Conservation (phyloP, 1,140 invertebrate species). For the Zaprionus nigranus region DNA sequence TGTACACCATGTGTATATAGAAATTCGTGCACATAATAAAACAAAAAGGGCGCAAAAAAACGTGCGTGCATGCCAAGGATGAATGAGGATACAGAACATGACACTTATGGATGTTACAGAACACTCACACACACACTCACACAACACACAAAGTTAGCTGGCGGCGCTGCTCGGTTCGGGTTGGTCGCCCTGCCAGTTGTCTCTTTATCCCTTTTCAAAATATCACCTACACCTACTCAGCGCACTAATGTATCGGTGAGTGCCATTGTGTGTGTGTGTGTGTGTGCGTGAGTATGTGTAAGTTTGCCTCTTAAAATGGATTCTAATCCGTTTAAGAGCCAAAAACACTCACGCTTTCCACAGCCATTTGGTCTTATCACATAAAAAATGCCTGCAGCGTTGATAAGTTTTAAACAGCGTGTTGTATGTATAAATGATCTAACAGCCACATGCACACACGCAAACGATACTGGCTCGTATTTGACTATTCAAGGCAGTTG, state of each 20-base stretch:
- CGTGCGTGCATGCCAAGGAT: conserved; percentile 83
- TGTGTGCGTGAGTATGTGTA: conserved; percentile 12
- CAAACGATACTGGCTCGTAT: too few relatives aligned
- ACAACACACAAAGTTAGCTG: conserved; percentile 11
- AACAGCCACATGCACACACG: background rate
- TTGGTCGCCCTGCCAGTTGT: conserved; percentile 19
- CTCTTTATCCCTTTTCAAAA: conserved; percentile 59
- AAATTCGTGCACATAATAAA: conserved; percentile 83
- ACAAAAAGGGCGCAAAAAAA: conserved; percentile 82
- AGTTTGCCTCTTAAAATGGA: conserved; percentile 50
- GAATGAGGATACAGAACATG: conserved; percentile 83
- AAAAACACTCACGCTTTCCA: conserved; percentile 61
- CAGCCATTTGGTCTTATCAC: conserved; percentile 67
- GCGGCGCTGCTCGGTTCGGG: conserved; percentile 31
- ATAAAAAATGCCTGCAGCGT: conserved; percentile 50
- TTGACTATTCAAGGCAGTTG: too few relatives aligned
- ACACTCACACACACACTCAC: conserved; percentile 38
- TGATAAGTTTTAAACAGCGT: conserved; percentile 57
- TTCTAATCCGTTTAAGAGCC: conserved; percentile 63
- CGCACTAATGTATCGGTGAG: conserved; percentile 11
- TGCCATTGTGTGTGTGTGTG: conserved; percentile 5
- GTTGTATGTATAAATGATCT: background rate
- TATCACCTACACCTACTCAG: conserved; percentile 53
- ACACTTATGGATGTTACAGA: conserved; percentile 82
- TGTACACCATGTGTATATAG: conserved; percentile 57